These are phyloP conservation scores for Olivierus martensii DNA, from an alignment of 1,140 invertebrate genomes.

Conservation along the genomic window DNA sequence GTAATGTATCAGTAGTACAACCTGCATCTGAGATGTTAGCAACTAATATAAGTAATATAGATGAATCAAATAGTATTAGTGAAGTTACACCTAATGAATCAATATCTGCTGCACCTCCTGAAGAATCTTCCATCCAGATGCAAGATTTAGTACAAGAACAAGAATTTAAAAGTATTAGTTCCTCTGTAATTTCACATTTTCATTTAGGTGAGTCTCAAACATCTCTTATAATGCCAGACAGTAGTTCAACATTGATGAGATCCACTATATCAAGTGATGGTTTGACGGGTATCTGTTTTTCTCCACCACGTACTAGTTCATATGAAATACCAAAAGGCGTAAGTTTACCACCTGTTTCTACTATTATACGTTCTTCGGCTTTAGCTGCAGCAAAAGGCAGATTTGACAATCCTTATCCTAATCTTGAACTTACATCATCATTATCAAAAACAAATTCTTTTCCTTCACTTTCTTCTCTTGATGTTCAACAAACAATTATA, in stretches of 20 bases:
- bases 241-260: constrained; percentile 3
- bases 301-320: constrained; percentile 9
- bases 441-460: constrained; percentile 6
- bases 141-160: no score
- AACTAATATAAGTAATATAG: no score
- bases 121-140: no score
- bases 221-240: constrained; percentile 7
- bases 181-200: no score
- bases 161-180: no score
- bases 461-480: constrained; percentile 6
- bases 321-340: constrained; percentile 10
- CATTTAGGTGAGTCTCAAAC: constrained; percentile 3
- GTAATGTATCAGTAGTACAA: no score
- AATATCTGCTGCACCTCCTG: no score
- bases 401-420: constrained; percentile 8
- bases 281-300: constrained; percentile 6
- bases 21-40: no score
- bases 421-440: constrained; percentile 12
- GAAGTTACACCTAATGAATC: no score
- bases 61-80: no score
- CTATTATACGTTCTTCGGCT: constrained; percentile 7
- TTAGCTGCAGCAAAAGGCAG: constrained; percentile 6
- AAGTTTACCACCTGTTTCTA: constrained; percentile 15
- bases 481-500: constrained; percentile 8
- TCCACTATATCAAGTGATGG: constrained; percentile 1